Evolutionary conservation across 2,797 vertebrate genomes (phyloP), one percentile per base, ranked within the genome.

Genomic region (Aphelocoma californica): DNA sequence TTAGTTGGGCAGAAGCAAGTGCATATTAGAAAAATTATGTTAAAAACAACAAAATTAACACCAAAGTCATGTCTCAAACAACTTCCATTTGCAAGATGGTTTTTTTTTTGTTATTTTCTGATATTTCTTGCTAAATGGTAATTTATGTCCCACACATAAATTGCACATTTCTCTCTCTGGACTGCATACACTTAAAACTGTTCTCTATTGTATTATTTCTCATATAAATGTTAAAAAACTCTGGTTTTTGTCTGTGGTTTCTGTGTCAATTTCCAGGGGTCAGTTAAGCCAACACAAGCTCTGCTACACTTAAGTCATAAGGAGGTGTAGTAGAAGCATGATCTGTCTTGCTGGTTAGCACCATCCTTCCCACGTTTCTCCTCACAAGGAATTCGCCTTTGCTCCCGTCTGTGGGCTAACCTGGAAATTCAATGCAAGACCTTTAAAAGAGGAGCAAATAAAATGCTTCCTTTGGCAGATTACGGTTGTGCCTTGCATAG

Each of bases 401-500:
- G 23, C 12, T 91, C 58, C 74, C 47, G 64, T 20, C 25, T 77
- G 3, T 24, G 20, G 19, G 4, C 36, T 65, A 79, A n/a, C 14
- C 21, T 62, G 15, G 19, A 77, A 86, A 88, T 60, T 60, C 24
- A 56, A 9, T 29, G 21, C 7, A 23, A 71, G 18, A 12, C 23
- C 18, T 67, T 86, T 66, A 45, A 44, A 82, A 78, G 5, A 47
- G 6, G 10, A 70, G 19, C 9, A 92, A 69, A 53, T 20, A 25
- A 66, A 73, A 54, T 21, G 5, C 3, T 26, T 80, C 9, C 13
- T 65, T 47, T 5, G 4, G 5, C 19, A 51, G 54, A 10, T 53
- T n/a, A 6, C 0, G 0, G 21, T 34, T 79, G 14, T 4, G 2
- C 14, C 14, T 64, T 15, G 10, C 36, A 2, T 1, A 3, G 29